Base-by-base conservation (phyloP, 1,140 invertebrate species). In the Anastrepha ludens region DNA sequence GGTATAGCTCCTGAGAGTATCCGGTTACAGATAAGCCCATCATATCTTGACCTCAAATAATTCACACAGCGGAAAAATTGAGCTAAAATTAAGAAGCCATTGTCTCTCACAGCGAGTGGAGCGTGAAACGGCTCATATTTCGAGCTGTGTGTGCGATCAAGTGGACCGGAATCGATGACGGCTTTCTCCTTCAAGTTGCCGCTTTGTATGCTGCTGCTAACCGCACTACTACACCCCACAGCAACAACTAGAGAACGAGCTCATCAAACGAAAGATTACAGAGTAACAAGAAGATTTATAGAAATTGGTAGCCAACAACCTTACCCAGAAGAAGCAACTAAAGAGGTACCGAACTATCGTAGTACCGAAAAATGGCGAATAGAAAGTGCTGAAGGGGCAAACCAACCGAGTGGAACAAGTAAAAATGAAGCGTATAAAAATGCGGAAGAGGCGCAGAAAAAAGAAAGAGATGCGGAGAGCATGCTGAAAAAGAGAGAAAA, bases 141-240 rank as follows among this genome's bases (percentile, higher is more conserved):
- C 3, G 50, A 55, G 50, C 60, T 62, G 9, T 81, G 47, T n/a
- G 8, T 81, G 74, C 7, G n/a, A 81, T 7, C 20, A 47, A 55
- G 44, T 70, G 70, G 70, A 44, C 6, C n/a, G 44, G 20, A n/a
- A 8, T 88, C 87, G 87, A 88, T 88, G 87, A 86, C 87, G 87
- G 85, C 87, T 47, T 62, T 74, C 86, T 55, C 74, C 15, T 11
- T 20, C 20, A 81, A 81, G 74, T 81, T 85, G 87, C 62, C 85
- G 87, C 81, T 88, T 39, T 88, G 81, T 59, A 85, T 85, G 87
- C 87, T 88, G 81, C 87, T 88, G n/a, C 67, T 87, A 17, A 59
- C 44, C 3, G 55, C 67, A 47, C 64, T 67, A 67, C n/a, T 87
- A n/a, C 29, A 47, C 13, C 41, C 11, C 0, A 74, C 15, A 59